Conservation (phyloP, 2,888 invertebrate species). For the Alitta virens region DNA sequence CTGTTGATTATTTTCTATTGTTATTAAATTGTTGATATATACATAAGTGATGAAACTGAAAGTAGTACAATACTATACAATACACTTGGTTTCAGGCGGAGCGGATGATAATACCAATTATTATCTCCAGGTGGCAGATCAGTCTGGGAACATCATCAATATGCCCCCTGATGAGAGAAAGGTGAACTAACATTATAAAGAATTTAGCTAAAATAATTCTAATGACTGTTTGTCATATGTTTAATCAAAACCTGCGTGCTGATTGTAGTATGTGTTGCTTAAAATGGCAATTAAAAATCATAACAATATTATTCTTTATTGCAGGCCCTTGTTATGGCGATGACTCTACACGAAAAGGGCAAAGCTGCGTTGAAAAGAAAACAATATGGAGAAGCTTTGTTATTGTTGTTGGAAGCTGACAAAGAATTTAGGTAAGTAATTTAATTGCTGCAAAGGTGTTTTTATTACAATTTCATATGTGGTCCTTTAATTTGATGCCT, state of each 20-base stretch:
- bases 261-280: no score
- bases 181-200: constrained; percentile 27
- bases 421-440: constrained; percentile 56
- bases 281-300: not conserved
- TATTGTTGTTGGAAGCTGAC: constrained; percentile 77
- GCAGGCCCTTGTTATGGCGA: constrained; percentile 69
- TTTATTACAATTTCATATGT: no score
- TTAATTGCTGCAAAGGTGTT: no score
- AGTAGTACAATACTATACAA: no score
- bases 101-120: constrained; percentile 35
- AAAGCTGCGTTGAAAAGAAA: constrained; percentile 67
- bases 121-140: constrained; percentile 64
- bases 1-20: no score
- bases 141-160: constrained; percentile 71
- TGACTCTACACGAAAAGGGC: constrained; percentile 80
- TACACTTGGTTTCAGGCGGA: constrained; percentile 9
- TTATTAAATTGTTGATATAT: no score
- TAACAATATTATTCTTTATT: constrained; percentile 2
- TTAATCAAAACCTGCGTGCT: no score
- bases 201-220: not conserved
- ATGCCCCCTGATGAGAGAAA: constrained; percentile 70
- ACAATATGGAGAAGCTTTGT: constrained; percentile 70
- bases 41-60: no score
- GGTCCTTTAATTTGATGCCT: no score
- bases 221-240: not conserved